Conservation (phyloP, 2,113 vertebrate species). For the Micronycteris hirsuta region DNA sequence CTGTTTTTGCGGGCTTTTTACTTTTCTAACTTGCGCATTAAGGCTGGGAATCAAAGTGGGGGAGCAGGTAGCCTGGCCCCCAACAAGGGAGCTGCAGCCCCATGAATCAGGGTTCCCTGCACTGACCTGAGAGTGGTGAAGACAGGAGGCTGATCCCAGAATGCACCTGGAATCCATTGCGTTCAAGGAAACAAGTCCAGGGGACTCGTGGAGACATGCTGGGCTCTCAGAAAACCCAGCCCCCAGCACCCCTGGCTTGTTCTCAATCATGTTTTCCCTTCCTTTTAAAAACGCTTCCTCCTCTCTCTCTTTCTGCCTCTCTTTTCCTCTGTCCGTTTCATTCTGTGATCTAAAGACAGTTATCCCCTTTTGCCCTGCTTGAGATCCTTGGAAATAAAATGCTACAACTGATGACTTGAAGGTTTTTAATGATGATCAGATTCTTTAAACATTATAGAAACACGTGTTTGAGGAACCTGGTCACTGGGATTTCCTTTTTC, state of each 20-base stretch:
- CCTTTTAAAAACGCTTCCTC: not conserved
- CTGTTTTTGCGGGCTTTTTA: not conserved
- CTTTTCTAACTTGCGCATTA: not conserved
- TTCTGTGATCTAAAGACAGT: not conserved
- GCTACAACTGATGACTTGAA: not conserved
- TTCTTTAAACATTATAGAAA: not conserved
- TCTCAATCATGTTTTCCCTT: slow-evolving; percentile 26
- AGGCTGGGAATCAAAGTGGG: not conserved
- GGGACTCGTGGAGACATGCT: not conserved
- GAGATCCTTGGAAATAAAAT: not conserved
- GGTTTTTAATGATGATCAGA: not conserved
- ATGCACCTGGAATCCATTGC: slow-evolving; percentile 42
- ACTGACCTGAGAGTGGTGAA: not conserved
- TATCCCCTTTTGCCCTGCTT: not conserved
- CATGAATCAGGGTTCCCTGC: slow-evolving; percentile 4
- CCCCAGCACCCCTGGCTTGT: not conserved
- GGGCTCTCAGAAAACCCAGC: not conserved
- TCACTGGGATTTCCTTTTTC: not conserved
- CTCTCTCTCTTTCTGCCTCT: not conserved
- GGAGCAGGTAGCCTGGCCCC: not conserved
- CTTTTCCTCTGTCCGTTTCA: not conserved
- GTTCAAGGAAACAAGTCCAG: not conserved
- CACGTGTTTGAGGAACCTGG: not conserved
- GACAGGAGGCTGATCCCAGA: not conserved
- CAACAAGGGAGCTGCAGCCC: not conserved